A percentile compares a stretch with the other conserved stretches of the same genome.
Evolutionary conservation across 2,113 vertebrate genomes (phyloP).

Genomic region (zebrafish (Danio rerio)): GRCz12tu NC_133191.1:20798001-20798500

Average conservation of each 20-base stretch:
- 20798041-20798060: conserved; percentile 75
- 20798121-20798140: conserved; percentile 87
- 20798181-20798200: conserved; percentile 88
- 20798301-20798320: conserved; percentile 91
- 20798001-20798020: conserved; percentile 75
- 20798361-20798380: conserved; percentile 78
- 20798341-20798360: conserved; percentile 71
- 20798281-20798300: conserved; percentile 88
- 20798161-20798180: conserved; percentile 79
- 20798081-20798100: conserved; percentile 78
- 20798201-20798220: conserved; percentile 87
- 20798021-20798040: conserved; percentile 78
- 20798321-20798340: conserved; percentile 88
- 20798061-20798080: conserved; percentile 73
- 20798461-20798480: conserved; percentile 87
- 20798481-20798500: conserved; percentile 95
- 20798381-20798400: conserved; percentile 71
- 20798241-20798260: conserved; percentile 83
- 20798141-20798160: conserved; percentile 76
- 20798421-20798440: conserved; percentile 18
- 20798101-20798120: conserved; percentile 76
- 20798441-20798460: conserved; percentile 82
- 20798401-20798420: conserved; percentile 87
- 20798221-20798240: conserved; percentile 79
- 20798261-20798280: conserved; percentile 89